Conservation (phyloP, 2,888 invertebrate species). For the Pterostichus niger region DNA sequence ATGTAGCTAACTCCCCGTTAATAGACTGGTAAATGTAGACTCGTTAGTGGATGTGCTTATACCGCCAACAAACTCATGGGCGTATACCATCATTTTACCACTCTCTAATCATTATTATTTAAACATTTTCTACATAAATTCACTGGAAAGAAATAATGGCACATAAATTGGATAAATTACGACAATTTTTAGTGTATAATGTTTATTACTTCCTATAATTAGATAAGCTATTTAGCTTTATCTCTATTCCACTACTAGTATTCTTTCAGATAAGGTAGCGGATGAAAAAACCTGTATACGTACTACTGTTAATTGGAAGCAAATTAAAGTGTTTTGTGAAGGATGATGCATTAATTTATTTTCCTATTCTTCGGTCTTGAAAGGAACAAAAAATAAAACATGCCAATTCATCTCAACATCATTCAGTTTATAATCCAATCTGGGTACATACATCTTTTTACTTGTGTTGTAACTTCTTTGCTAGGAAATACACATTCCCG, state of each 20-base stretch:
- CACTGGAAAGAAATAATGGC: not conserved
- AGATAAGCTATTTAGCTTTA: conserved; percentile 16
- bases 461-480: not conserved
- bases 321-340: conserved; percentile 49
- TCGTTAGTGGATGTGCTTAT: conserved; percentile 59
- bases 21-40: conserved; percentile 61
- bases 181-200: conserved; percentile 12
- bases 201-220: conserved; percentile 32
- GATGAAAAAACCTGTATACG: conserved; percentile 16
- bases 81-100: conserved; percentile 6
- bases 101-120: conserved; percentile 23
- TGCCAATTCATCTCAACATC: conserved; percentile 37
- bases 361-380: conserved; percentile 32
- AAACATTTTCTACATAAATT: conserved; percentile 21
- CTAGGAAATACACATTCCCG: conserved; percentile 5
- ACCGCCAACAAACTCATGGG: conserved; percentile 53
- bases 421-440: conserved; percentile 35
- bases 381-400: conserved; percentile 32
- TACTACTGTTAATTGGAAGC: conserved; percentile 41
- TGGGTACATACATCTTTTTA: not conserved
- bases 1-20: conserved; percentile 43
- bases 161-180: conserved; percentile 18
- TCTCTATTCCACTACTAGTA: not conserved
- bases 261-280: not conserved
- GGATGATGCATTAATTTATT: conserved; percentile 49